These are phyloP conservation scores for Capra hircus DNA, from an alignment of 2,113 vertebrate genomes.

Conservation along the genomic window DNA sequence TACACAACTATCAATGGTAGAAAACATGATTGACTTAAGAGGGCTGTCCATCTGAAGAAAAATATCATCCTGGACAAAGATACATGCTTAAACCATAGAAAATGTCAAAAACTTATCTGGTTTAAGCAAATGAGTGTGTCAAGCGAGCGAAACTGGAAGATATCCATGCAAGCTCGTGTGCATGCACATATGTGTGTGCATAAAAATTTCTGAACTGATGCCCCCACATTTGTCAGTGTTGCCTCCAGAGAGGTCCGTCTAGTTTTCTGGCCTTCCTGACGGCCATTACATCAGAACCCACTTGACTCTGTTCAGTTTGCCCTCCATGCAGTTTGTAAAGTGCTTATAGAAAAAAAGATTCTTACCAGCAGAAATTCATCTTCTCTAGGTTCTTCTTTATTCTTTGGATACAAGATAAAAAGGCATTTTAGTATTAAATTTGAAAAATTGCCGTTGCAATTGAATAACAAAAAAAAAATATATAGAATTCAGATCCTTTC, in stretches of 20 bases:
- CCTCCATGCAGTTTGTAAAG: not conserved
- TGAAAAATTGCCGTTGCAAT: not conserved
- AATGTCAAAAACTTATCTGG: not conserved
- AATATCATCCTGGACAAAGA: not conserved
- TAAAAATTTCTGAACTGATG: not conserved
- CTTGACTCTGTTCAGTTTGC: not conserved
- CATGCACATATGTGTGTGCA: too few relatives aligned
- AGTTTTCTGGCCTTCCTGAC: not conserved
- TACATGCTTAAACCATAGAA: not conserved
- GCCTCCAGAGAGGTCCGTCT: not conserved
- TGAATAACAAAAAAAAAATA: not conserved
- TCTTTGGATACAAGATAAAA: constrained; percentile 29
- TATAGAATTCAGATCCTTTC: not conserved
- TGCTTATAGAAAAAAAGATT: not conserved
- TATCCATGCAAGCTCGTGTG: not conserved
- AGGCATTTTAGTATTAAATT: constrained; percentile 7
- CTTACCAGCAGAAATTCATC: constrained; percentile 49
- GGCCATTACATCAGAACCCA: not conserved
- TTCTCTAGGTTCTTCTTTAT: constrained; percentile 37
- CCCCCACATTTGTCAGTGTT: not conserved
- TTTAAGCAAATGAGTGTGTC: not conserved
- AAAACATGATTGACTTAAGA: not conserved
- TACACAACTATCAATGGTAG: not conserved
- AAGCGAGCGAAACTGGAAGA: not conserved
- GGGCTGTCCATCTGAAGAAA: not conserved